These are phyloP conservation scores for Paramacrobiotus metropolitanus DNA, from an alignment of 1,140 invertebrate genomes.

Conservation along the genomic window DNA sequence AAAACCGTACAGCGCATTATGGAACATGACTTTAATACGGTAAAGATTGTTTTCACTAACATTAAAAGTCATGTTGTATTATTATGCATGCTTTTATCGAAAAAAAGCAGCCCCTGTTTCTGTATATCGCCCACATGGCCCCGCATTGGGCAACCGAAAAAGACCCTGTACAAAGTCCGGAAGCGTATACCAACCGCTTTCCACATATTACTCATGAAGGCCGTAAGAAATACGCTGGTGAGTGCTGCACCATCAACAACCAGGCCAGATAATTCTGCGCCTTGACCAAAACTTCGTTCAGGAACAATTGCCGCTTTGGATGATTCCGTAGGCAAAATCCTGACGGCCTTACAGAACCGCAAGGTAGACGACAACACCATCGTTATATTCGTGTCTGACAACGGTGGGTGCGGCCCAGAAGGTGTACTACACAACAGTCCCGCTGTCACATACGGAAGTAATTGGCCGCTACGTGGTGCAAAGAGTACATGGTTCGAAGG, in stretches of 20 bases:
- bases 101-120: constrained; percentile 38
- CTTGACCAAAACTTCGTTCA: too few relatives aligned
- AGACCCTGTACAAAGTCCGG: constrained; percentile 24
- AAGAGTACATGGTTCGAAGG: constrained; percentile 45
- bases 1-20: constrained; percentile 44
- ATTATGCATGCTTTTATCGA: background rate
- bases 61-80: background rate
- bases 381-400: constrained; percentile 60
- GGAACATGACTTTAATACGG: constrained; percentile 32
- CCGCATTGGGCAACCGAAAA: constrained; percentile 58
- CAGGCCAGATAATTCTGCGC: too few relatives aligned
- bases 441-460: constrained; percentile 25
- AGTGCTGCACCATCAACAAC: too few relatives aligned
- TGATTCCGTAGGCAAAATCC: constrained; percentile 51
- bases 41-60: constrained; percentile 5
- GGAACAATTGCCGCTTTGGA: constrained; percentile 57
- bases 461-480: constrained; percentile 64
- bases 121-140: constrained; percentile 59
- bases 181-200: constrained; percentile 18
- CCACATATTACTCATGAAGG: constrained; percentile 17
- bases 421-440: constrained; percentile 52
- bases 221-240: constrained; percentile 16
- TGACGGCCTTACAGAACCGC: constrained; percentile 35
- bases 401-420: constrained; percentile 49
- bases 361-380: constrained; percentile 50